Evolutionary conservation across 2,797 vertebrate species (phyloP), one percentile per base, ranked within the genome.

Genomic region (Champsocephalus gunnari): DNA sequence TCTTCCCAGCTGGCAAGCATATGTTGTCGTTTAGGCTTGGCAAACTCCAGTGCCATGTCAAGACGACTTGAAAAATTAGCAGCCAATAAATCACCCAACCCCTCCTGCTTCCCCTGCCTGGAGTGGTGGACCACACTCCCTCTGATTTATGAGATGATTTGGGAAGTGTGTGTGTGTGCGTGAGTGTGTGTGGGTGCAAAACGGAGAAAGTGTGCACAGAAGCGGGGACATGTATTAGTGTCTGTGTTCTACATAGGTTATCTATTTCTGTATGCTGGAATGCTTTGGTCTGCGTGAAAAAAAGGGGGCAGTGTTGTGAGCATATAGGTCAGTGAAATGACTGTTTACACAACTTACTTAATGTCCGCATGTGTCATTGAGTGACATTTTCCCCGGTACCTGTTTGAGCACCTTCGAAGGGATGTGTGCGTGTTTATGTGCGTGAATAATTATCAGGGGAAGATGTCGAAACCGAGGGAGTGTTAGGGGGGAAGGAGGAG

Each of bases 41-140:
- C 92, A 93, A 93, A 93, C 92, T 92, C 91, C 81, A 73, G 87
- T 61, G 82, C 86, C 86, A 86, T 88, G 93, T 94, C 92, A 92
- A 91, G 92, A 93, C 87, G 88, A 90, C 91, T 93, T 93, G 92
- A 94, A 91, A 93, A 94, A 94, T 94, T 93, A 94, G 90, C 92
- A 92, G 92, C 92, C 91, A 89, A 94, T 95, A 93, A 94, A 94
- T 94, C 93, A 94, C 85, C 72, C 87, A 83, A 79, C 85, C 89
- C 87, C 90, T 88, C 92, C 86, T 77, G 86, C 89, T 89, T 86
- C 85, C 86, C 77, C 81, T 86, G 88, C 91, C 91, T 92, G 89
- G 87, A 91, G 90, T 89, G 90, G 89, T 89, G 91, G 90, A 92
- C 91, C 91, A 92, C 92, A 92, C 92, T 93, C 90, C 81, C 81